A percentile compares a stretch with the other conserved stretches of the same genome.
phyloP scores from a whole-genome alignment of 2,888 invertebrate genomes.

The Willowsia nigromaculata region DNA sequence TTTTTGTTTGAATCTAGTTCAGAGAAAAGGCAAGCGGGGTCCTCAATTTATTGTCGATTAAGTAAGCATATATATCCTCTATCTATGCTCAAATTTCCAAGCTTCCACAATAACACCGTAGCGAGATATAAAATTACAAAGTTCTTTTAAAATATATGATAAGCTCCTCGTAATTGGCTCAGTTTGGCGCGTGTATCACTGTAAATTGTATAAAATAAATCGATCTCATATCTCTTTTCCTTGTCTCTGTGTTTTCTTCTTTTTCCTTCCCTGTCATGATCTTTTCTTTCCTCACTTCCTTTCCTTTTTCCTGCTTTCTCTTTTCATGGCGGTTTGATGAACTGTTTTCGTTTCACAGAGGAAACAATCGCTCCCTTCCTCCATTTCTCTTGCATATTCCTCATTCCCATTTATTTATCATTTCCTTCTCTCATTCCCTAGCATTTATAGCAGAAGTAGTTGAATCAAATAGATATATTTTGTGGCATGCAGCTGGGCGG shows the following conservation, averaged over 20 bases:
- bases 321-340: background rate
- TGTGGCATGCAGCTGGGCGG: background rate
- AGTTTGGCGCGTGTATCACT: slow-evolving; percentile 23
- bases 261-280: background rate
- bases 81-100: too few species aligned
- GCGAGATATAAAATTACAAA: too few species aligned
- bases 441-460: background rate
- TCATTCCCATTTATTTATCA: background rate
- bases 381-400: background rate
- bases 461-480: background rate
- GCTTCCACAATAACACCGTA: too few species aligned
- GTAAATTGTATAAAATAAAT: slow-evolving; percentile 35
- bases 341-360: background rate
- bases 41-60: too few species aligned
- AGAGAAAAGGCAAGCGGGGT: too few species aligned
- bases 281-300: background rate
- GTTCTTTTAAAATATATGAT: too few species aligned
- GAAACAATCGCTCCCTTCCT: background rate
- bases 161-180: slow-evolving; percentile 47
- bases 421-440: background rate
- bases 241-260: background rate
- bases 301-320: background rate
- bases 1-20: too few species aligned
- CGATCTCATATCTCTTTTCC: slow-evolving; percentile 16
- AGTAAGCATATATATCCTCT: too few species aligned